These are phyloP conservation scores for Marcusenius ussheri DNA, from an alignment of 2,113 vertebrate species.

Conservation along the genomic window DNA sequence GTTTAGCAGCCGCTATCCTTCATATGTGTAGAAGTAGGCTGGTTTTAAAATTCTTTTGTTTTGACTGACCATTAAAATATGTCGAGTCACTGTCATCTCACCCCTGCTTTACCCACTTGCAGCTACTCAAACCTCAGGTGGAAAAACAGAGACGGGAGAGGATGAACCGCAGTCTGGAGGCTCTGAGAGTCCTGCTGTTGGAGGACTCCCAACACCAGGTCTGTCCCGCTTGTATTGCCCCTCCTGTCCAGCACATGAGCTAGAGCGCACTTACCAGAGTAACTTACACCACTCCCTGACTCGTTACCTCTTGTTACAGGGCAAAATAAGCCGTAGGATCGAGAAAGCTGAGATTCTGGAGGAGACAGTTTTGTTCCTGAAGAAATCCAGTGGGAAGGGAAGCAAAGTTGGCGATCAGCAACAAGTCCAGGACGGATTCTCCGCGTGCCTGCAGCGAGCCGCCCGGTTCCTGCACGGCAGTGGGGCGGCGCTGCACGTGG, in stretches of 20 bases:
- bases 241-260: neutral
- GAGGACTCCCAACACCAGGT: slow-evolving; percentile 62
- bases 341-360: slow-evolving; percentile 78
- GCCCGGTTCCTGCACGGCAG: slow-evolving; percentile 45
- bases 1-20: neutral
- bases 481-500: slow-evolving; percentile 34
- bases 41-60: neutral
- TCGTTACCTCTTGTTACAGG: slow-evolving; percentile 40
- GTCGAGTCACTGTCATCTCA: neutral
- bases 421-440: slow-evolving; percentile 40
- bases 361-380: slow-evolving; percentile 56
- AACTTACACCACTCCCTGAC: neutral
- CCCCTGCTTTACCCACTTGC: neutral
- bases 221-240: slow-evolving; percentile 27
- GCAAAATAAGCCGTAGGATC: slow-evolving; percentile 56
- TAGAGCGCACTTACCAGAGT: no score
- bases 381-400: slow-evolving; percentile 15
- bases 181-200: slow-evolving; percentile 60
- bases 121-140: slow-evolving; percentile 71
- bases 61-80: neutral
- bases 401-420: neutral
- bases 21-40: neutral
- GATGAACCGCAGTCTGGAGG: slow-evolving; percentile 72
- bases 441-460: slow-evolving; percentile 48
- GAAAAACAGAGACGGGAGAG: slow-evolving; percentile 72